These are phyloP conservation scores for Echeneis naucrates DNA, from an alignment of 2,797 vertebrate species.

Conservation along the genomic window DNA sequence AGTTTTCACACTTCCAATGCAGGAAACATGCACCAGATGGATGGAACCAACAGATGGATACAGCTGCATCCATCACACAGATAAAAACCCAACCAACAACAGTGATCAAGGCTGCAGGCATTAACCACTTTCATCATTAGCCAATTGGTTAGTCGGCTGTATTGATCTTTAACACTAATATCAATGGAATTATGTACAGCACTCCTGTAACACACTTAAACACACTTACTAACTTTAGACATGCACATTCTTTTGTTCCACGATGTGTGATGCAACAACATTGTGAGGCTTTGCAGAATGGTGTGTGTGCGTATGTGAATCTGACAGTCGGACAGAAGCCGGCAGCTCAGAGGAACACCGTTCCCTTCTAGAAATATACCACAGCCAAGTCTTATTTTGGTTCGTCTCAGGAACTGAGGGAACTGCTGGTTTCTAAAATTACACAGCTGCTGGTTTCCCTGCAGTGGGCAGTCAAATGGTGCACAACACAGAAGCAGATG, in stretches of 20 bases:
- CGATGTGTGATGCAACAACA: conserved; percentile 51
- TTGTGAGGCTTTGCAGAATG: conserved; percentile 37
- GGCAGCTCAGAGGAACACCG: conserved; percentile 28
- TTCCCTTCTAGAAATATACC: conserved; percentile 46
- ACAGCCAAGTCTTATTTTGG: conserved; percentile 30
- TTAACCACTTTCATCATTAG: background rate
- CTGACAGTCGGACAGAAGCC: background rate
- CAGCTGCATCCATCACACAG: background rate
- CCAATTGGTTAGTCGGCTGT: background rate
- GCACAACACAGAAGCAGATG: conserved; percentile 51
- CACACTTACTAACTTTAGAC: conserved; percentile 1
- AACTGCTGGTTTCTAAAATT: conserved; percentile 65
- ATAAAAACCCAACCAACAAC: background rate
- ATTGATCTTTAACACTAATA: background rate
- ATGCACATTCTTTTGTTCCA: conserved; percentile 32
- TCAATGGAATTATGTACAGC: no score
- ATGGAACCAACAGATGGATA: background rate
- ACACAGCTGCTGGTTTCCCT: conserved; percentile 51
- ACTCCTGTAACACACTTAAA: no score
- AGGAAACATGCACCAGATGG: background rate
- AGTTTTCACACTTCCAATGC: background rate
- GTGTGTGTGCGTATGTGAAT: background rate
- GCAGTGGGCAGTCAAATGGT: conserved; percentile 45
- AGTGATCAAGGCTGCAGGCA: background rate
- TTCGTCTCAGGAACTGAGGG: conserved; percentile 29